A percentile compares a stretch with the other conserved stretches of the same genome.
Conservation (phyloP, 2,113 vertebrate species). For the Isichthys henryi region DNA sequence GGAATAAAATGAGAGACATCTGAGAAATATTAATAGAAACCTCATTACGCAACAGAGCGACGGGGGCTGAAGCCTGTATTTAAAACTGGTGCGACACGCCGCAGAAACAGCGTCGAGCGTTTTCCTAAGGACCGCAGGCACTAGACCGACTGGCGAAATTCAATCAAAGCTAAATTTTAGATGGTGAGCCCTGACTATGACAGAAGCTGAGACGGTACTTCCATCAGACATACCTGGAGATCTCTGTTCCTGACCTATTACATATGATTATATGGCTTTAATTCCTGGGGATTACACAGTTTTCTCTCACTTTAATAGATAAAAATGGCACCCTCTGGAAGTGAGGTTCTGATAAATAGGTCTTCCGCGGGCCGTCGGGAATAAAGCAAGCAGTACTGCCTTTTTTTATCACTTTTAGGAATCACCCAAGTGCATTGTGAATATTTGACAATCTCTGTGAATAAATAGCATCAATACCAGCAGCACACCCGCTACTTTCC, state of each 20-base stretch:
- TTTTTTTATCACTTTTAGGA: not conserved
- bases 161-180: not conserved
- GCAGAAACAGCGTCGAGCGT: not conserved
- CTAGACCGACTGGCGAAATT: not conserved
- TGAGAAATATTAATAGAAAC: constrained; percentile 20
- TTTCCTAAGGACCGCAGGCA: not conserved
- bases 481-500: not conserved
- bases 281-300: not conserved
- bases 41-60: constrained; percentile 17
- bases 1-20: constrained; percentile 5
- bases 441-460: not conserved
- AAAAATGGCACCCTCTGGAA: not conserved
- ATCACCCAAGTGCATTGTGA: not conserved
- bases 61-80: constrained; percentile 15
- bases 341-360: not conserved
- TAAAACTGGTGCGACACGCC: constrained; percentile 6
- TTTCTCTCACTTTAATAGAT: not conserved
- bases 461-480: not conserved
- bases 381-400: not conserved
- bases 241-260: not conserved
- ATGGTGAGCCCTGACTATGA: not conserved
- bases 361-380: not conserved
- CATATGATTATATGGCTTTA: not conserved
- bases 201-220: not conserved
- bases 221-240: not conserved